Evolutionary conservation across 2,888 invertebrate genomes (phyloP).

Genomic region (Patella ulyssiponensis): DNA sequence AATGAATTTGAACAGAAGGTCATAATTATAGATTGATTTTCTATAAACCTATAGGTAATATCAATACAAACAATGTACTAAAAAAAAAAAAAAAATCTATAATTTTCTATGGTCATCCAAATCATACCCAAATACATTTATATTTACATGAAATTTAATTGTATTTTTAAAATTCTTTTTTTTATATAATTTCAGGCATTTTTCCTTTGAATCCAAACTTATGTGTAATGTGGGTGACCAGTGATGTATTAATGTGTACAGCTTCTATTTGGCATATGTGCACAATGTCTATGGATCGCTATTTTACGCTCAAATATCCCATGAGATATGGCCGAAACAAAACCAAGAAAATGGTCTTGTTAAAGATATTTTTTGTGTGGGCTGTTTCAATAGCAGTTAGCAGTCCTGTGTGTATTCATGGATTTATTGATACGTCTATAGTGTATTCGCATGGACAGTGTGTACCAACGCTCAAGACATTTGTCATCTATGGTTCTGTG

Average conservation of each 20-base stretch:
- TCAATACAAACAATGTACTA: too few relatives aligned
- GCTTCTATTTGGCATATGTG: constrained; percentile 77
- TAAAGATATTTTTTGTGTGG: constrained; percentile 96
- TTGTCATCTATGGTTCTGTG: constrained; percentile 87
- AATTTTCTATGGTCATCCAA: too few relatives aligned
- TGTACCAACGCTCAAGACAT: constrained; percentile 60
- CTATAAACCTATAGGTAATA: too few relatives aligned
- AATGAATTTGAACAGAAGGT: too few relatives aligned
- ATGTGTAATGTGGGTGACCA: constrained; percentile 80
- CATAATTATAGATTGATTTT: too few relatives aligned
- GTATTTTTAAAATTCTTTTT: neutral
- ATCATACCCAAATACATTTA: too few relatives aligned
- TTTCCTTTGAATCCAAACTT: constrained; percentile 84
- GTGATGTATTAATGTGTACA: constrained; percentile 77
- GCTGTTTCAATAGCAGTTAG: constrained; percentile 80
- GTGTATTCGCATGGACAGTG: constrained; percentile 62
- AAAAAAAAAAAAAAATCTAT: too few relatives aligned
- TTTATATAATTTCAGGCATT: constrained; percentile 79
- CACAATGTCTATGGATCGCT: constrained; percentile 78
- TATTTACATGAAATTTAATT: too few relatives aligned
- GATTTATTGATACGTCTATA: constrained; percentile 58
- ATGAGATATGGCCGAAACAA: constrained; percentile 78
- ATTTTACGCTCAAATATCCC: constrained; percentile 90
- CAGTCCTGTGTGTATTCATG: constrained; percentile 71
- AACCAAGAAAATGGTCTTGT: constrained; percentile 67